Conservation (phyloP, 2,888 invertebrate genomes). For the Gortyna flavago region DNA sequence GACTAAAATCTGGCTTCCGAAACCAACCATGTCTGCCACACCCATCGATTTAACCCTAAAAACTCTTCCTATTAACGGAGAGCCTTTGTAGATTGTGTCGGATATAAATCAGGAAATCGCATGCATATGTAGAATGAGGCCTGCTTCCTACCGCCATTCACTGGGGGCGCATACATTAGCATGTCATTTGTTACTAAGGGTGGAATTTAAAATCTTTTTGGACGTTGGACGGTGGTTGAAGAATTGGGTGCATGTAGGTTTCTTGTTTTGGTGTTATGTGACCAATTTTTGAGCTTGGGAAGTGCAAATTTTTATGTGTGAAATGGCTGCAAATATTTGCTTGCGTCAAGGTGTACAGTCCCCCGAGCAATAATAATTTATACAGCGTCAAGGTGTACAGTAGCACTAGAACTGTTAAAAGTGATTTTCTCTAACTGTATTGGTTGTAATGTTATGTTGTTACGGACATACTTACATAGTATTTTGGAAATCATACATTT, state of each 20-base stretch:
- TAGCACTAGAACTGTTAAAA: background rate
- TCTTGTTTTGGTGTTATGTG: background rate
- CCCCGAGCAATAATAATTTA: background rate
- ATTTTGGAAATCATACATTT: too few species aligned
- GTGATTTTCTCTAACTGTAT: too few species aligned
- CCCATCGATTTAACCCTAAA: constrained; percentile 24
- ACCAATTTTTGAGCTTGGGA: background rate
- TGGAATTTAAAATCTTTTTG: constrained; percentile 37
- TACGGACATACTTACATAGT: too few species aligned
- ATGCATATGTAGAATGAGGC: constrained; percentile 58
- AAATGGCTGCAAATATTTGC: background rate
- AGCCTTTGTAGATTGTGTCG: constrained; percentile 44
- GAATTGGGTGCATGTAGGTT: background rate
- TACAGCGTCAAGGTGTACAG: background rate
- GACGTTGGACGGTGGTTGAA: background rate
- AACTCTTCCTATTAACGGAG: constrained; percentile 32
- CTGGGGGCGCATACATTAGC: constrained; percentile 41
- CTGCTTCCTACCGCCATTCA: constrained; percentile 45
- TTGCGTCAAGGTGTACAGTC: background rate
- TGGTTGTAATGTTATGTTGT: too few species aligned
- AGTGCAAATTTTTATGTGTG: background rate
- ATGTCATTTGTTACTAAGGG: constrained; percentile 39
- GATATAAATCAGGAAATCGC: constrained; percentile 54
- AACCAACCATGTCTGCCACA: constrained; percentile 11
- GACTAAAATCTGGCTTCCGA: background rate